phyloP scores from a whole-genome alignment of 2,797 vertebrate species.

The Crotalus adamanteus region DNA sequence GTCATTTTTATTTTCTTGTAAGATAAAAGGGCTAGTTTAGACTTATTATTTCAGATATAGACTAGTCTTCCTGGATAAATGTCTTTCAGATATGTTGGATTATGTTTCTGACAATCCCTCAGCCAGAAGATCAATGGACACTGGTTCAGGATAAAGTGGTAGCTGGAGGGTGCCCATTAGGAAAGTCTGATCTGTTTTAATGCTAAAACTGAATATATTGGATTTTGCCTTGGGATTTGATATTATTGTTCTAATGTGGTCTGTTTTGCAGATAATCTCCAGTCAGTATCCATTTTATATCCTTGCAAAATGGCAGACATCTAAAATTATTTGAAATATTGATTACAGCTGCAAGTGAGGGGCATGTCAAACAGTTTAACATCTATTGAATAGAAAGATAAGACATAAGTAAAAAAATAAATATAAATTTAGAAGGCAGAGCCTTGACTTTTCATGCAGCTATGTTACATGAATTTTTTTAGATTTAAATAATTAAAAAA shows the following conservation, averaged over 20 bases:
- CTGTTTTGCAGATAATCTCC: background rate
- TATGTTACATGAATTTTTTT: background rate
- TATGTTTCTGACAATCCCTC: background rate
- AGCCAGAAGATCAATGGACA: background rate
- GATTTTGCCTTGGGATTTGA: background rate
- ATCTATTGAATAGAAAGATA: background rate
- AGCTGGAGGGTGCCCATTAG: background rate
- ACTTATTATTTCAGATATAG: background rate
- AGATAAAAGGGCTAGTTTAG: conserved; percentile 1
- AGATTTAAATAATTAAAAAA: background rate
- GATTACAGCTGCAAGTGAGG: background rate
- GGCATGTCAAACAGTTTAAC: background rate
- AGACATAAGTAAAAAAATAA: background rate
- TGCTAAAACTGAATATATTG: background rate
- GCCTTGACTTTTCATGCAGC: background rate
- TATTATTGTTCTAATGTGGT: background rate
- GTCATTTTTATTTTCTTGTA: background rate
- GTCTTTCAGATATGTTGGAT: background rate
- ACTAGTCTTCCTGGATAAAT: background rate
- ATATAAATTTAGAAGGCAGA: background rate
- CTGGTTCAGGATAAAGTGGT: background rate
- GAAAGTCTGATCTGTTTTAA: background rate
- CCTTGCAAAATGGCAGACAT: background rate
- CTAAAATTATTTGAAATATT: background rate
- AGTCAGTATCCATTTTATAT: background rate